These are phyloP conservation scores for Leptopilina drosophilae DNA, from an alignment of 2,888 invertebrate species.

Conservation along the genomic window DNA sequence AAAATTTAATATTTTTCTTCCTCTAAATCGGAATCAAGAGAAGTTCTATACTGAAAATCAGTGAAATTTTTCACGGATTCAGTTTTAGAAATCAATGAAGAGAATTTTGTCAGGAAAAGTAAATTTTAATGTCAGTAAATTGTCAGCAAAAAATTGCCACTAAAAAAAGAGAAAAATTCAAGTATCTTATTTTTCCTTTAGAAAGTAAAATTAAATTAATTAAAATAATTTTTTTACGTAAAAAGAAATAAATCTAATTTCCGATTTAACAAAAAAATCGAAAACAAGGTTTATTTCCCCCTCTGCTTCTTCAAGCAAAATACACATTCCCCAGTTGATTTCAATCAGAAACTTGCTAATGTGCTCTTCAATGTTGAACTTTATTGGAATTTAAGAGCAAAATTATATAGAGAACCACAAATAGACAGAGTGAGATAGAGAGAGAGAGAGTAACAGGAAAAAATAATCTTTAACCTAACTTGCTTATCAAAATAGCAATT, in stretches of 20 bases:
- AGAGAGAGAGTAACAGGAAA: slow-evolving; percentile 75
- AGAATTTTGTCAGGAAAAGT: too few species aligned
- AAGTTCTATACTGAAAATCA: too few species aligned
- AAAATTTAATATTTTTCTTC: too few species aligned
- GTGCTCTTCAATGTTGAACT: slow-evolving; percentile 82
- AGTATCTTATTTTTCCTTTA: too few species aligned
- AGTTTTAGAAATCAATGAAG: too few species aligned
- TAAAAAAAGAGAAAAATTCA: too few species aligned
- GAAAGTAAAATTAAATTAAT: neutral
- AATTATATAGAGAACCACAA: too few species aligned
- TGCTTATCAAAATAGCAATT: slow-evolving; percentile 87
- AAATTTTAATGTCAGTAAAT: too few species aligned
- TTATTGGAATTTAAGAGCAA: slow-evolving; percentile 64
- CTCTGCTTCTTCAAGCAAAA: neutral
- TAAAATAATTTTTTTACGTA: neutral
- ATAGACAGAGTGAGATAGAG: too few species aligned
- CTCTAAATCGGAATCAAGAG: too few species aligned
- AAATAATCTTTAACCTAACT: slow-evolving; percentile 91
- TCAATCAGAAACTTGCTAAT: slow-evolving; percentile 6
- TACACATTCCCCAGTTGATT: slow-evolving; percentile 1
- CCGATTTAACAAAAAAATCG: neutral
- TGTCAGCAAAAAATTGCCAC: too few species aligned
- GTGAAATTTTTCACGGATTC: too few species aligned
- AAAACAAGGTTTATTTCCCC: slow-evolving; percentile 2
- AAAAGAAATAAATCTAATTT: neutral